phyloP scores from a whole-genome alignment of 2,888 invertebrate species.

The Pyrrhia umbra region DNA sequence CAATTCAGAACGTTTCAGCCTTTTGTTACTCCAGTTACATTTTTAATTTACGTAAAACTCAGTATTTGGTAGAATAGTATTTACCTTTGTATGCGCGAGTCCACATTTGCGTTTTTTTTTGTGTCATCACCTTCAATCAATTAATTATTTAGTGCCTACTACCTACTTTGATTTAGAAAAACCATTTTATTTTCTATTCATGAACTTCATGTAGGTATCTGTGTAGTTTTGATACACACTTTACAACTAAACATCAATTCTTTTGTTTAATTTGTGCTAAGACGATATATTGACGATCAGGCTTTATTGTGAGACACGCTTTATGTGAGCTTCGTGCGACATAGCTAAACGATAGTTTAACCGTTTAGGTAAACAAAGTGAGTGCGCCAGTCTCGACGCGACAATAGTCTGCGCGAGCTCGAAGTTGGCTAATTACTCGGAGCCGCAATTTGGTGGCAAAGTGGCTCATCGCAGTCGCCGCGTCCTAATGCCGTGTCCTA shows the following conservation, averaged over 20 bases:
- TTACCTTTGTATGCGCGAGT: background rate
- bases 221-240: background rate
- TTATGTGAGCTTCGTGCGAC: background rate
- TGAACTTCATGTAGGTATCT: background rate
- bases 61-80: slow-evolving; percentile 10
- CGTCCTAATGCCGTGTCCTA: background rate
- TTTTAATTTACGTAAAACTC: slow-evolving; percentile 23
- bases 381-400: slow-evolving; percentile 1
- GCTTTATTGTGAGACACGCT: too few relatives aligned
- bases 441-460: slow-evolving; percentile 38
- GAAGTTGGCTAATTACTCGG: slow-evolving; percentile 44
- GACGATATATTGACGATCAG: background rate
- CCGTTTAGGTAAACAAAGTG: slow-evolving; percentile 29
- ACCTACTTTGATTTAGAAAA: background rate
- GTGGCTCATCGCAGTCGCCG: slow-evolving; percentile 15
- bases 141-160: background rate
- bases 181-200: background rate
- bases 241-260: background rate
- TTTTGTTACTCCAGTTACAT: slow-evolving; percentile 5
- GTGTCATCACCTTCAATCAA: too few relatives aligned
- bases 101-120: background rate
- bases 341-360: slow-evolving; percentile 16
- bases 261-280: background rate
- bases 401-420: slow-evolving; percentile 15
- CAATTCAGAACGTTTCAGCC: background rate